Conservation (phyloP, 2,113 vertebrate species). For the Aythya baeri region DNA sequence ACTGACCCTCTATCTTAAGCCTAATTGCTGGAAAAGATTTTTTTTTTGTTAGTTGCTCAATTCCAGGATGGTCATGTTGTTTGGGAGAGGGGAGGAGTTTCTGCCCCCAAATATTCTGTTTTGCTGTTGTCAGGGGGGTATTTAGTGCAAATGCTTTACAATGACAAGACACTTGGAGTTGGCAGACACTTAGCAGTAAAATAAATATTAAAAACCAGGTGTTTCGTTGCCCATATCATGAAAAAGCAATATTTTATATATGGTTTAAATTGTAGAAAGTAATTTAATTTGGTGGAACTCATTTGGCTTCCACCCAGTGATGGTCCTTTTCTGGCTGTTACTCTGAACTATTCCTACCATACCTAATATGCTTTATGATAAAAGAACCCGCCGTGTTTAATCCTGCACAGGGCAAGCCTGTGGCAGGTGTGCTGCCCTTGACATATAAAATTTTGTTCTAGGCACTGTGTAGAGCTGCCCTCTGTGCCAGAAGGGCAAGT, state of each 20-base stretch:
- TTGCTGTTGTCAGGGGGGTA: neutral
- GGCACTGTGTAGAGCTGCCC: neutral
- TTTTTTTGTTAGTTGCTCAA: neutral
- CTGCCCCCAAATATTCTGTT: neutral
- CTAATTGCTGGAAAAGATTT: neutral
- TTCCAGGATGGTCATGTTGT: neutral
- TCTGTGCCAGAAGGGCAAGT: neutral
- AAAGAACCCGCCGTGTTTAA: neutral
- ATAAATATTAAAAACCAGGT: fast-evolving
- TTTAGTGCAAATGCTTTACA: neutral
- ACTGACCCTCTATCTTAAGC: neutral
- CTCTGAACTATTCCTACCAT: neutral
- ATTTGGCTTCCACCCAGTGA: neutral
- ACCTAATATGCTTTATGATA: neutral
- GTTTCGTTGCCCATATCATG: neutral
- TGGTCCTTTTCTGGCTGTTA: neutral
- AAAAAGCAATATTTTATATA: neutral
- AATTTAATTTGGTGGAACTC: neutral
- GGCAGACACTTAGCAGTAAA: neutral
- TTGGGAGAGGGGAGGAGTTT: neutral
- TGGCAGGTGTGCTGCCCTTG: fast-evolving
- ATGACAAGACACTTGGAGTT: neutral
- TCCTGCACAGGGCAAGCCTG: neutral
- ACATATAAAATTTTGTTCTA: neutral
- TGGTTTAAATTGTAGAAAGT: neutral